Evolutionary conservation across 2,888 invertebrate genomes (phyloP), one percentile per base, ranked within the genome.

Genomic region (Ophion obscuratus): DNA sequence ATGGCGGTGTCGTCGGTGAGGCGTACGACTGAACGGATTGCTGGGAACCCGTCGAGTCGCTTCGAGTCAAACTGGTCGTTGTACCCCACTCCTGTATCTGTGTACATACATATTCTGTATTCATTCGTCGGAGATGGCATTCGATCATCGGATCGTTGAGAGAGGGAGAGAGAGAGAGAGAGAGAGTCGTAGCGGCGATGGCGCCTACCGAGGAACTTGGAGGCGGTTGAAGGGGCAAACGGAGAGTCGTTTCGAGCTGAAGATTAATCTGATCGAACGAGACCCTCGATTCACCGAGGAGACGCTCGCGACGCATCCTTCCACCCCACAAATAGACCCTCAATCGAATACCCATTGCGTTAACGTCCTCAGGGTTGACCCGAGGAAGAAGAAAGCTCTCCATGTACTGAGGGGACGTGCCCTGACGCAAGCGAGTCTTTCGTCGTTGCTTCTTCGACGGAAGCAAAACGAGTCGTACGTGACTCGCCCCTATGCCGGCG

Each of bases 321-420:
- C 99, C 98, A 94, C 98, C 97, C 93, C 93, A 94, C 62, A 98
- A 97, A 93, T 99, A 99, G 74, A 99, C 96, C 70, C 99, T 96
- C 89, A 99, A 96, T 79, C 99, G 96, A 5, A 99, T 95, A 0
- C 98, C 98, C 95, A 99, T 97, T 24, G 98, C 97, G 93, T 97
- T 97, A 4, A 99, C 98, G 91, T 99, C 99, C 95, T 99, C 99
- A 95, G 98, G 98, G 95, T 98, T 98, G 59, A 99, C 98, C 92
- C 98, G 97, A 93, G 97, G 98, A 90, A 99, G 96, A 64, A 98
- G 96, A 94, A 99, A 98, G 91, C 98, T 97, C 93, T 99, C 99
- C 96, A 98, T 97, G 92, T 97, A 99, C 92, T 98, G 97, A 0
- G 99, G 98, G 93, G 97, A 97, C 92, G 98, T 97, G 0, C 98